Percentiles rank a stretch among this genome's conserved stretches.
phyloP scores from a whole-genome alignment of 2,113 vertebrate genomes.

The Epinephelus cyanopodus region DNA sequence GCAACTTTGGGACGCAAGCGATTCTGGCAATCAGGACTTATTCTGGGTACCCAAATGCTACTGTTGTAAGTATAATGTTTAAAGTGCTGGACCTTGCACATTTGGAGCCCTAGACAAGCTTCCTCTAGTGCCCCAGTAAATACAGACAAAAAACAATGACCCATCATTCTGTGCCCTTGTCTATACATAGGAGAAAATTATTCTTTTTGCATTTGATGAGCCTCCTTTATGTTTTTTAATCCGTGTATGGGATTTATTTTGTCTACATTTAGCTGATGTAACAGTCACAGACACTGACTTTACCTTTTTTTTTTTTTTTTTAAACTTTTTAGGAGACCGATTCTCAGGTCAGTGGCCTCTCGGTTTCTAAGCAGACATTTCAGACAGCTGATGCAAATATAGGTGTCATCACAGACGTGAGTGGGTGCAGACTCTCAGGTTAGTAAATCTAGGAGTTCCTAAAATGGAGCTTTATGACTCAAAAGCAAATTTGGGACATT shows the following conservation, averaged over 20 bases:
- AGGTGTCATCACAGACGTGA: constrained; percentile 55
- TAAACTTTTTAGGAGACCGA: constrained; percentile 42
- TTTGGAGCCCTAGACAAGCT: too few species aligned
- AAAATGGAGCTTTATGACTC: neutral
- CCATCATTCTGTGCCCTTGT: too few species aligned
- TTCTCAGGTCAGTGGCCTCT: constrained; percentile 39
- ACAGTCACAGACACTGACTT: neutral
- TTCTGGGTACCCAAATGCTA: constrained; percentile 44
- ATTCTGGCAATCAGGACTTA: constrained; percentile 65
- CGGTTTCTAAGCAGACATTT: constrained; percentile 47
- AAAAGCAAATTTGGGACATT: neutral
- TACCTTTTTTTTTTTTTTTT: neutral
- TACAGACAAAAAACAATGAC: neutral
- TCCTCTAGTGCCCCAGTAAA: too few species aligned
- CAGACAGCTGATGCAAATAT: constrained; percentile 24
- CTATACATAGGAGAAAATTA: too few species aligned
- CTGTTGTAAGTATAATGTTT: constrained; percentile 44
- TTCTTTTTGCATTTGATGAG: too few species aligned
- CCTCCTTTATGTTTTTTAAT: neutral
- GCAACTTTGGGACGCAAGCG: constrained; percentile 66
- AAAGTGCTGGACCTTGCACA: too few species aligned
- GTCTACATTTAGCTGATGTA: neutral
- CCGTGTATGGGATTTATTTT: neutral
- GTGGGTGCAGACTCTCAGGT: constrained; percentile 61
- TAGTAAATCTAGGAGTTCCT: neutral